Evolutionary conservation across 2,888 invertebrate species (phyloP).

Genomic region (Pterostichus niger): DNA sequence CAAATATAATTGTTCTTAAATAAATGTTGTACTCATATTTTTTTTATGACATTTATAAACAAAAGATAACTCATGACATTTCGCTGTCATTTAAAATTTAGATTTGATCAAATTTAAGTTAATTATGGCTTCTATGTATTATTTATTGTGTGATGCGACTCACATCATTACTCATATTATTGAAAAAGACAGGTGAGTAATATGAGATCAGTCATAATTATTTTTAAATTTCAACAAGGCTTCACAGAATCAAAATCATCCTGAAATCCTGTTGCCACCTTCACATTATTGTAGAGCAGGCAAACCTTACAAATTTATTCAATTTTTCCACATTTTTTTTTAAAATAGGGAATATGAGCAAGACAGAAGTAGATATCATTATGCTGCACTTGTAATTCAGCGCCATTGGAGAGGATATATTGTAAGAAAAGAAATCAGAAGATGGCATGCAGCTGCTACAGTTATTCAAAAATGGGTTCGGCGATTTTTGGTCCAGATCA

Average conservation of each 20-base stretch:
- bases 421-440: constrained; percentile 70
- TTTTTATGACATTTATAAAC: constrained; percentile 10
- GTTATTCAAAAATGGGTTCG: constrained; percentile 73
- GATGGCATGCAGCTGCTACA: constrained; percentile 71
- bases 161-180: constrained; percentile 44
- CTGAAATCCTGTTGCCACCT: constrained; percentile 3
- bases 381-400: constrained; percentile 74
- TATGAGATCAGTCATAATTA: constrained; percentile 39
- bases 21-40: background rate
- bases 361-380: constrained; percentile 69
- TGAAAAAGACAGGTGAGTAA: constrained; percentile 56
- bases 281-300: background rate
- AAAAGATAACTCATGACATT: constrained; percentile 14
- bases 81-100: constrained; percentile 41
- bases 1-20: constrained; percentile 6
- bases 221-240: constrained; percentile 2
- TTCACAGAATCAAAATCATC: background rate
- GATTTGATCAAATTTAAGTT: constrained; percentile 25
- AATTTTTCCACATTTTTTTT: background rate
- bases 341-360: constrained; percentile 42
- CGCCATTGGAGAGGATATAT: constrained; percentile 72
- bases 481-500: constrained; percentile 72
- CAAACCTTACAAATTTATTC: constrained; percentile 5
- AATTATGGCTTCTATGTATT: constrained; percentile 74
- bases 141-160: constrained; percentile 71